A percentile compares a stretch with the other conserved stretches of the same genome.
Evolutionary conservation across 1,140 invertebrate species (phyloP).

Genomic region (Lethrus apterus): DNA sequence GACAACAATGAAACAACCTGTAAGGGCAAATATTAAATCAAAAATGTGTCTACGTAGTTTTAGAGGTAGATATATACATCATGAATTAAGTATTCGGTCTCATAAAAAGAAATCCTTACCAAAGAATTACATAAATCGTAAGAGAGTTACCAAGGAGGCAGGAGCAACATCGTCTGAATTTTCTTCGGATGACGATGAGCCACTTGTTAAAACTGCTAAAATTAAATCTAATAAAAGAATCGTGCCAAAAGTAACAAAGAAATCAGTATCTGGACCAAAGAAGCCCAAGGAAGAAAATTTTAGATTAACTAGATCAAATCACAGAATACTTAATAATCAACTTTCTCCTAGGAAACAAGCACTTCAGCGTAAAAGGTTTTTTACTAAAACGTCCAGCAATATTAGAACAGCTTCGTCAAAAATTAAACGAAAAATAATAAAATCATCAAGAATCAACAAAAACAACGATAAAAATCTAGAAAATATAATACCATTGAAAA

Average conservation of each 20-base stretch:
- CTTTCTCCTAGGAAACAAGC: too few species aligned
- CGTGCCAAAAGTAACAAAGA: conserved; percentile 22
- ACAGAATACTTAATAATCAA: too few species aligned
- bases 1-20: conserved; percentile 29
- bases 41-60: conserved; percentile 40
- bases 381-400: conserved; percentile 1
- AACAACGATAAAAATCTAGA: conserved; percentile 10
- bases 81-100: conserved; percentile 19
- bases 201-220: conserved; percentile 39
- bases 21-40: conserved; percentile 24
- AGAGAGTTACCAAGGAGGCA: conserved; percentile 13
- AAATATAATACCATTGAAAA: conserved; percentile 11
- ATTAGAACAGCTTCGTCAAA: neutral
- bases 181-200: conserved; percentile 42
- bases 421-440: conserved; percentile 1
- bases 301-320: conserved; percentile 7
- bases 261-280: conserved; percentile 18
- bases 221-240: conserved; percentile 4
- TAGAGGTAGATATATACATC: conserved; percentile 36
- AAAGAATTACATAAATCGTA: neutral
- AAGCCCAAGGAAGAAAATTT: conserved; percentile 17
- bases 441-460: neutral
- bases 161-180: conserved; percentile 35
- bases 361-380: neutral
- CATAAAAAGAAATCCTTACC: neutral